These are phyloP conservation scores for Delia radicum DNA, from an alignment of 1,140 invertebrate genomes.

Conservation along the genomic window DNA sequence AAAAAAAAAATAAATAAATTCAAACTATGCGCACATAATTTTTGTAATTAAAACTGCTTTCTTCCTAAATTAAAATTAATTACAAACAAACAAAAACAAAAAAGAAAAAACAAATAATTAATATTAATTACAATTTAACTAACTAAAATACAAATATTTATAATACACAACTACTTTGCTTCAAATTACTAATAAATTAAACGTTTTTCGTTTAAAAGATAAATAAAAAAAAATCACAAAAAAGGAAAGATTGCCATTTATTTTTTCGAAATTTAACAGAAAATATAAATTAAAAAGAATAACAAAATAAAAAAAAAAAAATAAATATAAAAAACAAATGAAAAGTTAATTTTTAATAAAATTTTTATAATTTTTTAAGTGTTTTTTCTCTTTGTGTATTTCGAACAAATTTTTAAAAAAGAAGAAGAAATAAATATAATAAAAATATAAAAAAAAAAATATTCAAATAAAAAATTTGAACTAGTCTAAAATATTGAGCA, in stretches of 20 bases:
- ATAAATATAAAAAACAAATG: not conserved
- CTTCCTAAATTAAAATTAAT: constrained; percentile 15
- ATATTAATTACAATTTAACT: no score
- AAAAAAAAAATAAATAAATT: not conserved
- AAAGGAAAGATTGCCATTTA: not conserved
- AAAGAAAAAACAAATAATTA: not conserved
- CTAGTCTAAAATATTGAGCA: not conserved
- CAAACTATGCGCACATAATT: constrained; percentile 11
- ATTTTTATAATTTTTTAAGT: not conserved
- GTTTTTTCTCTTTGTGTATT: not conserved
- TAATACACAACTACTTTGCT: not conserved
- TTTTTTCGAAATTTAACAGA: not conserved
- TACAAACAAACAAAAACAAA: not conserved
- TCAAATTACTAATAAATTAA: not conserved
- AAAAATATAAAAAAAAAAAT: not conserved
- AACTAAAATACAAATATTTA: not conserved
- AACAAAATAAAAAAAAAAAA: constrained; percentile 3
- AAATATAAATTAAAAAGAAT: not conserved
- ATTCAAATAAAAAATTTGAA: not conserved
- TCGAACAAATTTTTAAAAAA: not conserved
- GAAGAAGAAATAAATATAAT: not conserved
- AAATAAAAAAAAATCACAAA: not conserved
- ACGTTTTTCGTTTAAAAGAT: no score
- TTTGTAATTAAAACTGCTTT: constrained; percentile 17
- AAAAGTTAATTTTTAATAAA: not conserved